Percentiles rank a stretch among this genome's conserved stretches.
Conservation (phyloP, 2,113 vertebrate species). For the Australoheros scitulus region DNA sequence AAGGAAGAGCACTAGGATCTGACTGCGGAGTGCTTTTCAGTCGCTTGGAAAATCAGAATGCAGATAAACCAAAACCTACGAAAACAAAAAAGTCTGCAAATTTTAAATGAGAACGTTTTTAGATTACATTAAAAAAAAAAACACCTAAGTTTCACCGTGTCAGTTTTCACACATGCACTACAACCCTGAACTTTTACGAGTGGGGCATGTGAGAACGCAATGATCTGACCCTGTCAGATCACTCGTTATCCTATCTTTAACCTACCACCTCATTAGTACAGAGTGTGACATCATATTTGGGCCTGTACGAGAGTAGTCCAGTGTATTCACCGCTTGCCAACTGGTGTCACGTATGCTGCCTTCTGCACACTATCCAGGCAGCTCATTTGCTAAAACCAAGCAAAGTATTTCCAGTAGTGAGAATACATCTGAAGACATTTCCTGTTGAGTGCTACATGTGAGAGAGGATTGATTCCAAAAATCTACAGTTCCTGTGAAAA, state of each 20-base stretch:
- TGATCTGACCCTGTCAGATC: background rate
- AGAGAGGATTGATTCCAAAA: background rate
- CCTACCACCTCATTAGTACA: background rate
- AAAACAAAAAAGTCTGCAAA: conserved; percentile 55
- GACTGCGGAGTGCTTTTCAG: conserved; percentile 88
- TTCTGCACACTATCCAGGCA: background rate
- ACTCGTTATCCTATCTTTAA: background rate
- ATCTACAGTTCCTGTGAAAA: background rate
- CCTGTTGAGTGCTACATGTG: background rate
- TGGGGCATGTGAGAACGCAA: background rate
- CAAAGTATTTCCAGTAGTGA: background rate
- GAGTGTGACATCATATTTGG: background rate
- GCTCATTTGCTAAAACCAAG: background rate
- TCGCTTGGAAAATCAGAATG: conserved; percentile 77
- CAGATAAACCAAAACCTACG: conserved; percentile 42
- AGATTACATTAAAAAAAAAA: no score
- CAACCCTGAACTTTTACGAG: background rate
- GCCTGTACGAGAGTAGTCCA: background rate
- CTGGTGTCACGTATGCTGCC: no score
- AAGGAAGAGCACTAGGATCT: conserved; percentile 86
- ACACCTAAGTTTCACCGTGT: background rate
- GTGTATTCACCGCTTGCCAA: background rate
- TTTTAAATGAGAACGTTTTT: background rate
- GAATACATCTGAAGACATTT: background rate
- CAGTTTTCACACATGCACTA: fast-evolving